Conservation (phyloP, 2,797 vertebrate species). For the Basileuterus tristriatus region DNA sequence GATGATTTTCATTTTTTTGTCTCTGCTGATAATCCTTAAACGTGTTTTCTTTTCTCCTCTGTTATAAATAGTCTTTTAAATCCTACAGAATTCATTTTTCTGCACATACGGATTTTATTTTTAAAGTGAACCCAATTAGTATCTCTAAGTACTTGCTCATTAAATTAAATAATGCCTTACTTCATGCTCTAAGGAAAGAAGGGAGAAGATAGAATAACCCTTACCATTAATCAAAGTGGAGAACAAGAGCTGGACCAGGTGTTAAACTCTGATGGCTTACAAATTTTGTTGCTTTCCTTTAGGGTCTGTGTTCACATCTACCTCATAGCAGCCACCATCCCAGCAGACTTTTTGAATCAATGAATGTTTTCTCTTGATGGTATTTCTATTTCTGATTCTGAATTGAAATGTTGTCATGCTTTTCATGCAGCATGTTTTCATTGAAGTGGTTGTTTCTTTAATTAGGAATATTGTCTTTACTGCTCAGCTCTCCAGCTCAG, state of each 20-base stretch:
- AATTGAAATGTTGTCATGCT: not conserved
- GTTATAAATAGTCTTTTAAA: not conserved
- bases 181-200: not conserved
- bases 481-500: not conserved
- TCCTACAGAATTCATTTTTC: not conserved
- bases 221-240: not conserved
- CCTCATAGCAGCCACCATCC: not conserved
- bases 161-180: not conserved
- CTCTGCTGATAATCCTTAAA: not conserved
- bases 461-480: constrained; percentile 14
- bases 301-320: not conserved
- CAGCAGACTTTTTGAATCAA: not conserved
- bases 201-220: not conserved
- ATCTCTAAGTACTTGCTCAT: not conserved
- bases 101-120: not conserved
- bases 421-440: not conserved
- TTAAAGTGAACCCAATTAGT: not conserved
- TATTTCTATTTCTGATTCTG: not conserved
- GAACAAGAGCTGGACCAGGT: not conserved
- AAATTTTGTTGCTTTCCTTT: not conserved
- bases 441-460: not conserved
- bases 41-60: not conserved
- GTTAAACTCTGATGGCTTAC: accelerated
- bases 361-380: not conserved
- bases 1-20: not conserved